Base-by-base conservation (phyloP, 2,797 vertebrate species). In the Chelidonichthys spinosus region DNA sequence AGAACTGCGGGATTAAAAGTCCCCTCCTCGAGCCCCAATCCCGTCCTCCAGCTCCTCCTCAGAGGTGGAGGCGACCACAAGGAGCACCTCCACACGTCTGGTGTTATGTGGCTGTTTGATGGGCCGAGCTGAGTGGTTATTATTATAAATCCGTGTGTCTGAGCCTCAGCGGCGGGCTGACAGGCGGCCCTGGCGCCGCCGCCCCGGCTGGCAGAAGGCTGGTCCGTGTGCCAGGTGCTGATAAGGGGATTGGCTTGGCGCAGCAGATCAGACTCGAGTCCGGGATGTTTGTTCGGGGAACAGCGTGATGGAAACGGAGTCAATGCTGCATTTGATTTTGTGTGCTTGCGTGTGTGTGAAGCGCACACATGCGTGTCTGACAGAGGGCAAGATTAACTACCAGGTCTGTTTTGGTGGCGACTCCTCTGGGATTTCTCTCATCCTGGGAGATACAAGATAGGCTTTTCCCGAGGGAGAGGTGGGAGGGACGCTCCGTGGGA, bases 211-310 rank as follows among this genome's bases (percentile, higher is more conserved):
- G 90, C 90, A 89, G 58, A 59, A 88, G 85, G 86, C 75, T 32
- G 74, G 2, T 59, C 60, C 82, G 90, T 85, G 93, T 95, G 94
- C 86, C 91, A 92, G 91, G 76, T 81, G 84, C 86, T 91, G 94
- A 95, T 95, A 94, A 95, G 90, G 84, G 89, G 89, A 86, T 89
- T 92, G 89, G 85, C 83, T 85, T 80, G 84, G 90, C 84, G 72
- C 69, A 61, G 82, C 77, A 63, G 80, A 83, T 82, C 83, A 78
- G 84, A 64, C 81, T 86, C 78, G 17, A 72, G 58, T 25, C 62
- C 70, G 65, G 74, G 79, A 77, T 84, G 77, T 72, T 79, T 90
- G 76, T 82, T 79, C 39, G 82, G 85, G 69, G 54, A 73, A 78
- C 71, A 74, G 81, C 74, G 7, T 25, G 76, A 72, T 10, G 63